Evolutionary conservation across 2,797 vertebrate species (phyloP).

Genomic region (Salarias fasciatus): DNA sequence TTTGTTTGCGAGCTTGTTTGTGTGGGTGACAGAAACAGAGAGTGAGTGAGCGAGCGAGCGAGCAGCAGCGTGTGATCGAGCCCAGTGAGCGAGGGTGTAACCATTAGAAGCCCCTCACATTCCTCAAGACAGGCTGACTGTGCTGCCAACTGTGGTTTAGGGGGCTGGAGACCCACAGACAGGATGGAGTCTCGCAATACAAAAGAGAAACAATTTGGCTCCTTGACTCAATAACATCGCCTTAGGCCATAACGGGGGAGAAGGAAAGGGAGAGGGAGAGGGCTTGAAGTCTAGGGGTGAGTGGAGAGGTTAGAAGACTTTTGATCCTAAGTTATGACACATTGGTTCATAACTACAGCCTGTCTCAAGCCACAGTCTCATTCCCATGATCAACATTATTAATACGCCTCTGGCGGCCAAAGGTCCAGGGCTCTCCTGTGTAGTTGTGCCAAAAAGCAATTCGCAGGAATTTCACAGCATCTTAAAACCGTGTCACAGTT

Average conservation of each 20-base stretch:
- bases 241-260: slow-evolving; percentile 70
- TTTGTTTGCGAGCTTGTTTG: slow-evolving; percentile 70
- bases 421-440: slow-evolving; percentile 70
- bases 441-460: slow-evolving; percentile 75
- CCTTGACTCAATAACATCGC: slow-evolving; percentile 81
- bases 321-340: slow-evolving; percentile 82
- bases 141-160: slow-evolving; percentile 86
- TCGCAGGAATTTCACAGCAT: slow-evolving; percentile 79
- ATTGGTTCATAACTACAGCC: slow-evolving; percentile 73
- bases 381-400: slow-evolving; percentile 81
- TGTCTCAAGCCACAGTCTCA: slow-evolving; percentile 67
- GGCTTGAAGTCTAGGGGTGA: slow-evolving; percentile 69
- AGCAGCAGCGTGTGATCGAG: slow-evolving; percentile 66
- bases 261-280: slow-evolving; percentile 55
- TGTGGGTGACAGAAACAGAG: slow-evolving; percentile 38
- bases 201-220: slow-evolving; percentile 86
- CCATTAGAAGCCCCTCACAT: slow-evolving; percentile 82
- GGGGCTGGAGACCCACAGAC: slow-evolving; percentile 86
- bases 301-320: slow-evolving; percentile 74
- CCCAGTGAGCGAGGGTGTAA: slow-evolving; percentile 77
- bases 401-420: slow-evolving; percentile 75
- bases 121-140: slow-evolving; percentile 81
- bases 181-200: slow-evolving; percentile 87
- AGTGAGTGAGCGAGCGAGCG: too few species aligned
- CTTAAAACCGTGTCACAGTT: slow-evolving; percentile 69